phyloP scores from a whole-genome alignment of 2,113 vertebrate species.

The Microtus ochrogaster region DNA sequence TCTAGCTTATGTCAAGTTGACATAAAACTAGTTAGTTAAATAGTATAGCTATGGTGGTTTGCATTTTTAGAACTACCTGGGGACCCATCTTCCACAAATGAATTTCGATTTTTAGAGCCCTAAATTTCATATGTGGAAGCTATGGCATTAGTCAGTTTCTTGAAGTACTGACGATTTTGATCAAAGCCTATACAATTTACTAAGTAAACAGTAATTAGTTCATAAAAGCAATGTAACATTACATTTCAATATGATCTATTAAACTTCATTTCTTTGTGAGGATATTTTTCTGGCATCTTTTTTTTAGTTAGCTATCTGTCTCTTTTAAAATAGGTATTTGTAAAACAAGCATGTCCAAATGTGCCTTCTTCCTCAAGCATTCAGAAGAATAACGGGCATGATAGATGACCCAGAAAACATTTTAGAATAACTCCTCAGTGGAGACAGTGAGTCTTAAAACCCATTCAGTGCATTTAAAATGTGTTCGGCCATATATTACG shows the following conservation, averaged over 20 bases:
- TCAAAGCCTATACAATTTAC: slow-evolving; percentile 18
- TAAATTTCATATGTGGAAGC: slow-evolving; percentile 11
- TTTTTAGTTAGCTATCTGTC: not conserved
- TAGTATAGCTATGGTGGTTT: not conserved
- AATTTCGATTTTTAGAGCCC: slow-evolving; percentile 33
- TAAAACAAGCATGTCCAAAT: not conserved
- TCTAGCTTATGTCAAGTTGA: not conserved
- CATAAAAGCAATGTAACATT: not conserved
- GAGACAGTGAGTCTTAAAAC: slow-evolving; percentile 20
- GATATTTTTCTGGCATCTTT: not conserved
- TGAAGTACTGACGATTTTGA: slow-evolving; percentile 3
- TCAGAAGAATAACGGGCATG: not conserved
- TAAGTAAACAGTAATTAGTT: slow-evolving; percentile 10
- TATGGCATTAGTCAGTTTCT: not conserved
- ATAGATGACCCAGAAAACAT: not conserved
- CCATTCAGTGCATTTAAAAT: not conserved
- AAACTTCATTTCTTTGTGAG: slow-evolving; percentile 34
- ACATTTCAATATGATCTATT: slow-evolving; percentile 13
- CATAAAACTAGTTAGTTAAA: not conserved
- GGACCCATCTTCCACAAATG: not conserved
- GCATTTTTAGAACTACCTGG: not conserved
- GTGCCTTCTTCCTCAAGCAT: not conserved
- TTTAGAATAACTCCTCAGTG: not conserved
- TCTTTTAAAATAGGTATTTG: not conserved
- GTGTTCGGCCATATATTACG: not conserved